These are phyloP conservation scores for Calameuta pallipes DNA, from an alignment of 2,888 invertebrate species.

Conservation along the genomic window DNA sequence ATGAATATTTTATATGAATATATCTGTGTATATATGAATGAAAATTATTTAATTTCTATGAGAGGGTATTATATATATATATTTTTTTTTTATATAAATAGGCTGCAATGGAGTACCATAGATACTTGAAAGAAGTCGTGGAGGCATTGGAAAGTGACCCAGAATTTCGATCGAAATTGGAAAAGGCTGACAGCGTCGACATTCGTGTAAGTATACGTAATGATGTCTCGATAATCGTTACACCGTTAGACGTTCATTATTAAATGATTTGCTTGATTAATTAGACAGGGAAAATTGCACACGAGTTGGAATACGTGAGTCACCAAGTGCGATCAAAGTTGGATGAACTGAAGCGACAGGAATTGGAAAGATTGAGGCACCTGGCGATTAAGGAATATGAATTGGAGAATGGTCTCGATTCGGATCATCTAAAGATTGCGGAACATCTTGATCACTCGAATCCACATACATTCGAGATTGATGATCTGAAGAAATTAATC, in stretches of 20 bases:
- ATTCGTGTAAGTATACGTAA: slow-evolving; percentile 75
- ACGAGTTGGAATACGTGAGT: slow-evolving; percentile 88
- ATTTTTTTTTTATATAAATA: slow-evolving; percentile 12
- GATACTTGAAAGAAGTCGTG: slow-evolving; percentile 91
- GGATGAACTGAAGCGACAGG: slow-evolving; percentile 92
- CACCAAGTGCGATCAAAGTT: slow-evolving; percentile 88
- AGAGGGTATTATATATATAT: background rate
- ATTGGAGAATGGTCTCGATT: slow-evolving; percentile 75
- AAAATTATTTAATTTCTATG: background rate
- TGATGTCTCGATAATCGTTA: background rate
- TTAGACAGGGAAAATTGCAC: slow-evolving; percentile 91
- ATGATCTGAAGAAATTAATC: slow-evolving; percentile 93
- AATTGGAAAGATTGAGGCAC: slow-evolving; percentile 83
- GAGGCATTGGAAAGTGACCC: slow-evolving; percentile 89
- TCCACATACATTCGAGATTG: slow-evolving; percentile 93
- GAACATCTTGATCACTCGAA: slow-evolving; percentile 90
- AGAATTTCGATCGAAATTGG: slow-evolving; percentile 82
- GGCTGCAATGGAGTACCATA: slow-evolving; percentile 79
- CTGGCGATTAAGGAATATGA: slow-evolving; percentile 78
- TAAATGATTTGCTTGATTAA: slow-evolving; percentile 39
- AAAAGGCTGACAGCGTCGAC: slow-evolving; percentile 84
- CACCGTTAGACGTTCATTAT: background rate
- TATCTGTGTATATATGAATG: background rate
- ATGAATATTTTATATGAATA: background rate
- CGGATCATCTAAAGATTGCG: slow-evolving; percentile 71